Conservation (phyloP, 2,888 invertebrate species). For the Diadegma fenestrale region DNA sequence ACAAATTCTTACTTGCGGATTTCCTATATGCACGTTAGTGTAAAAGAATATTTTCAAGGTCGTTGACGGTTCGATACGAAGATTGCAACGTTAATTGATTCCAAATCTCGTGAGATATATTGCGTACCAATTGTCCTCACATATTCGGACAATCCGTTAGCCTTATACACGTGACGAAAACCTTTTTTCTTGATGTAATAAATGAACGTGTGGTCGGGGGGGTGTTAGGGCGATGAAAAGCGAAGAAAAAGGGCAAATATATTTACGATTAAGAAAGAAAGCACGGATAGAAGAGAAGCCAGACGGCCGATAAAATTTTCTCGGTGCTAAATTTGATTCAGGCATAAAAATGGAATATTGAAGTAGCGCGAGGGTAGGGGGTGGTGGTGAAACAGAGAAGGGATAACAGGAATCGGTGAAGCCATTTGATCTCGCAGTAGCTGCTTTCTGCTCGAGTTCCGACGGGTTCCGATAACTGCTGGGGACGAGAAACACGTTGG, state of each 20-base stretch:
- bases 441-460: conserved; percentile 66
- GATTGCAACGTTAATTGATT: background rate
- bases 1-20: background rate
- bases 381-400: conserved; percentile 69
- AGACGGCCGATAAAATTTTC: conserved; percentile 77
- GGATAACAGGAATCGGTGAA: conserved; percentile 85
- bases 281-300: conserved; percentile 7
- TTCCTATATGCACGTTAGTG: background rate
- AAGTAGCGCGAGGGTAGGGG: conserved; percentile 55
- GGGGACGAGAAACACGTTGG: conserved; percentile 21
- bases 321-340: conserved; percentile 83
- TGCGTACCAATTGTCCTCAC: conserved; percentile 27
- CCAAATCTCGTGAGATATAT: background rate
- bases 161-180: too few relatives aligned
- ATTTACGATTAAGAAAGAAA: background rate
- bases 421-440: conserved; percentile 83
- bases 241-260: background rate
- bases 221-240: background rate
- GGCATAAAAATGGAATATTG: conserved; percentile 84
- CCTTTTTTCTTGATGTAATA: background rate
- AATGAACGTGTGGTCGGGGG: background rate
- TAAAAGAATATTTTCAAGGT: too few relatives aligned
- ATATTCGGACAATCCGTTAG: background rate
- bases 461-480: conserved; percentile 35
- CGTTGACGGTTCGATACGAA: too few relatives aligned